A percentile compares a stretch with the other conserved stretches of the same genome.
Conservation (phyloP, 2,888 invertebrate genomes). For the Erannis defoliaria region DNA sequence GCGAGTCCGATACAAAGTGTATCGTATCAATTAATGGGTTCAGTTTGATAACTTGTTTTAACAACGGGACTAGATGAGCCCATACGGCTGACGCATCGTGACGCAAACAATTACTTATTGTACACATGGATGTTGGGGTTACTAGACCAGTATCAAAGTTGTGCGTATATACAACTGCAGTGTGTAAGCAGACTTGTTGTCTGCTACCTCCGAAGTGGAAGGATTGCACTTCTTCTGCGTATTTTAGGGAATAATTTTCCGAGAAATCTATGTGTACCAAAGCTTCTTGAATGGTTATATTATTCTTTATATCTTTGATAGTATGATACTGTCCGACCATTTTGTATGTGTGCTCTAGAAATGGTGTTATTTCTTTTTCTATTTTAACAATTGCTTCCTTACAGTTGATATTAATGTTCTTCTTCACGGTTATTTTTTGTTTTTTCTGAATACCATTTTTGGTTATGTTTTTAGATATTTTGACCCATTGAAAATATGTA, state of each 20-base stretch:
- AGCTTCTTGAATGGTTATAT: no score
- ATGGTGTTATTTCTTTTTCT: no score
- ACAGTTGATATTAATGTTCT: no score
- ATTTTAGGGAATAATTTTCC: not conserved
- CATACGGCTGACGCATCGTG: not conserved
- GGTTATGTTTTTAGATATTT: no score
- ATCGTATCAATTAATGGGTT: not conserved
- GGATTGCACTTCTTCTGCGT: not conserved
- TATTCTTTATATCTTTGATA: no score
- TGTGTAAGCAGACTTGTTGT: not conserved
- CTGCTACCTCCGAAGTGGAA: not conserved
- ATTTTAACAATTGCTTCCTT: no score
- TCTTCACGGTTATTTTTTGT: no score
- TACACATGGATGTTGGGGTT: not conserved
- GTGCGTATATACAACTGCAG: not conserved
- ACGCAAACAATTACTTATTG: not conserved
- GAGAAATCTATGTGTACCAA: not conserved
- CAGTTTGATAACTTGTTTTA: not conserved
- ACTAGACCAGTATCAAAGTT: not conserved
- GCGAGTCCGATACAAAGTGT: no score
- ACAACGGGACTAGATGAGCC: not conserved
- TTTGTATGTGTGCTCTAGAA: no score
- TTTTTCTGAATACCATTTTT: no score
- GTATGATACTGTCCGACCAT: no score
- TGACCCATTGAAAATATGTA: conserved; percentile 2